A percentile compares a stretch with the other conserved stretches of the same genome.
These are phyloP conservation scores for Zophobas morio DNA, from an alignment of 1,140 invertebrate genomes.

Conservation along the genomic window DNA sequence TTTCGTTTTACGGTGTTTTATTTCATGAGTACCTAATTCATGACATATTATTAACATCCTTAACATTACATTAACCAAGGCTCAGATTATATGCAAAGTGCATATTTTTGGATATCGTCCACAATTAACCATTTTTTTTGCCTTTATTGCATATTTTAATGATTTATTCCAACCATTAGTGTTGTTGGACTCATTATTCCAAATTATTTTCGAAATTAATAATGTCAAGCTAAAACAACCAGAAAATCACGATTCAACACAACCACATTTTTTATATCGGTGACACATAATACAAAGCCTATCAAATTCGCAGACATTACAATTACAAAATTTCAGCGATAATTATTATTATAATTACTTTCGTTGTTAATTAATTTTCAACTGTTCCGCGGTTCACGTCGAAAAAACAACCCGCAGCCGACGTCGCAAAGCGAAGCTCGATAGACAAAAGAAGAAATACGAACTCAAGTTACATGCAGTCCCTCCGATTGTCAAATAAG, in stretches of 20 bases:
- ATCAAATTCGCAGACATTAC: background rate
- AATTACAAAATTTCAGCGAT: background rate
- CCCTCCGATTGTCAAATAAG: background rate
- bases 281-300: constrained; percentile 5
- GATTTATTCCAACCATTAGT: no score
- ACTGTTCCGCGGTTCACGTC: background rate
- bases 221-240: no score
- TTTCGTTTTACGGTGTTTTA: no score
- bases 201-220: no score
- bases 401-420: background rate
- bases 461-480: background rate
- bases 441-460: background rate
- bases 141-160: no score
- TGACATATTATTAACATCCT: no score
- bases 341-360: constrained; percentile 2
- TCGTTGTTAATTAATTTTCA: background rate
- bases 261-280: constrained; percentile 3
- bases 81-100: no score
- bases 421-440: background rate
- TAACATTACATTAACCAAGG: no score
- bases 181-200: no score
- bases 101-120: no score
- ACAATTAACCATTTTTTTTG: no score
- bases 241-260: background rate
- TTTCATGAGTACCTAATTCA: no score